Evolutionary conservation across 1,140 invertebrate genomes (phyloP).

Genomic region (Cheumatopsyche charites): DNA sequence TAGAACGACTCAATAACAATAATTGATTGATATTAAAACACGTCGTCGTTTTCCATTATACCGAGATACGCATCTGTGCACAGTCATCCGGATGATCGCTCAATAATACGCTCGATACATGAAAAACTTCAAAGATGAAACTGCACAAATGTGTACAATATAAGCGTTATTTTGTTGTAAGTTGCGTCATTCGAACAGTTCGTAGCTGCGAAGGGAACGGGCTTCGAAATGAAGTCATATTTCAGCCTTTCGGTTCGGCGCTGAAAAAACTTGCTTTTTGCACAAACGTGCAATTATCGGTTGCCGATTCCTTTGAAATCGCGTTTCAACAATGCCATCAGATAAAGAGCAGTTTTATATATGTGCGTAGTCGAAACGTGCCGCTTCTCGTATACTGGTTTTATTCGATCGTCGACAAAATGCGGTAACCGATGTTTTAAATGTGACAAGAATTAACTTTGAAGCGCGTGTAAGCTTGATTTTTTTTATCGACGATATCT

Average conservation of each 20-base stretch:
- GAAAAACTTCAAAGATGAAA: background rate
- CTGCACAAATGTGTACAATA: background rate
- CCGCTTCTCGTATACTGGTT: no score
- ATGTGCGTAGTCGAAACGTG: background rate
- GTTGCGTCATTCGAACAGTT: background rate
- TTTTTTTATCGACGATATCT: no score
- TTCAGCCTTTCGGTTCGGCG: background rate
- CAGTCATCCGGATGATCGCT: constrained; percentile 18
- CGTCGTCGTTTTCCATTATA: constrained; percentile 15
- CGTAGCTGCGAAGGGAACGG: no score
- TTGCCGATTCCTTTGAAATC: constrained; percentile 1
- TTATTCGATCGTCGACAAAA: no score
- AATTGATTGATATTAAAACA: constrained; percentile 19
- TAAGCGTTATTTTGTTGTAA: background rate
- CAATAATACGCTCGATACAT: background rate
- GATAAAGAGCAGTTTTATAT: background rate
- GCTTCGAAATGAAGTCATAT: no score
- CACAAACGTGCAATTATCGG: constrained; percentile 15
- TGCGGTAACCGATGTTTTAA: no score
- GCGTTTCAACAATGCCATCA: constrained; percentile 13
- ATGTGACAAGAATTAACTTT: no score
- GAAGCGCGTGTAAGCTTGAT: no score
- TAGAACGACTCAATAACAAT: background rate
- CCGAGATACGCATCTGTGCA: constrained; percentile 2
- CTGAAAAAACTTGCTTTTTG: background rate